Evolutionary conservation across 2,797 vertebrate species (phyloP).

Genomic region (Lepidocolaptes lacrymiger): DNA sequence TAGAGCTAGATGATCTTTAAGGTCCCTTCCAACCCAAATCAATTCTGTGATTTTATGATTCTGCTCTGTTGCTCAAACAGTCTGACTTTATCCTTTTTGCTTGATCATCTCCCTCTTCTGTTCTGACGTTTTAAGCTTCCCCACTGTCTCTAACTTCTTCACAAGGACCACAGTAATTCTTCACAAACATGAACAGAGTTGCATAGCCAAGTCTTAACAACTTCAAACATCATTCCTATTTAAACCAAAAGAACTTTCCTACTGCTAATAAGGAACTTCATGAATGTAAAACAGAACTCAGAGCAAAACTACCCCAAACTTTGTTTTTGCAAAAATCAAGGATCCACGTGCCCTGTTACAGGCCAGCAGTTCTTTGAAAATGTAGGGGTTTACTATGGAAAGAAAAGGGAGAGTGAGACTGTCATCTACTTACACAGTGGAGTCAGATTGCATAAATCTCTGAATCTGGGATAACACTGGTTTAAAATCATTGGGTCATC

Average conservation of each 20-base stretch:
- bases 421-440: background rate
- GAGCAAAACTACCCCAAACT: background rate
- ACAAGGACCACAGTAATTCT: background rate
- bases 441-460: slow-evolving; percentile 21
- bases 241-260: background rate
- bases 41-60: background rate
- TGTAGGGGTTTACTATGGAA: background rate
- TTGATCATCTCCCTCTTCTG: background rate
- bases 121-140: background rate
- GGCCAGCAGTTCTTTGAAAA: background rate
- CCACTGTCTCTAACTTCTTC: background rate
- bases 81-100: background rate
- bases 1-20: background rate
- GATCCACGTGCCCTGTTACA: background rate
- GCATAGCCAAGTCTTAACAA: background rate
- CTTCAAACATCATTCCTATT: background rate
- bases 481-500: background rate
- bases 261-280: background rate
- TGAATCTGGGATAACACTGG: slow-evolving; percentile 8
- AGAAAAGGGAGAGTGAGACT: background rate
- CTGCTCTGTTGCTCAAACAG: background rate
- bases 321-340: background rate
- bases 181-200: background rate
- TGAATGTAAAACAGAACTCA: background rate
- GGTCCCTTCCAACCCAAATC: background rate